Percentiles rank a stretch among this genome's conserved stretches.
These are phyloP conservation scores for Prunella himalayana DNA, from an alignment of 2,113 vertebrate genomes.

Conservation along the genomic window DNA sequence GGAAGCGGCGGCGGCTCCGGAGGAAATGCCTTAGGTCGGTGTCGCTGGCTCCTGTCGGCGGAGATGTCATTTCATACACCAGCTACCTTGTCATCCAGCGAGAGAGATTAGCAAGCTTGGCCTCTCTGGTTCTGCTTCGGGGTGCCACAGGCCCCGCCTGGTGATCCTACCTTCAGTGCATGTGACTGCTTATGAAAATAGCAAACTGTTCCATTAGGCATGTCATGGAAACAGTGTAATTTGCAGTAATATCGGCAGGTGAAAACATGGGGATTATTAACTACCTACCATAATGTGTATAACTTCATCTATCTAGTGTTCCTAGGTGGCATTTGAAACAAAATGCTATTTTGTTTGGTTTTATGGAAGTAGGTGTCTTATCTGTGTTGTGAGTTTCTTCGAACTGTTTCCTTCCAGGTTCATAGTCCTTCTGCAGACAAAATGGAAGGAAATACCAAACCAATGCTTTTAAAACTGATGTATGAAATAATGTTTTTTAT, in stretches of 20 bases:
- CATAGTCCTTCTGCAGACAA: background rate
- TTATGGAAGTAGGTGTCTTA: conserved; percentile 50
- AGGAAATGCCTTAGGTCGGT: conserved; percentile 63
- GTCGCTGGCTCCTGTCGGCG: background rate
- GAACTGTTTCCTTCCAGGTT: conserved; percentile 39
- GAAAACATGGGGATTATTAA: conserved; percentile 68
- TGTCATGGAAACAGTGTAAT: conserved; percentile 69
- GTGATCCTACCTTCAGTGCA: conserved; percentile 78
- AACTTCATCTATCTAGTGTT: conserved; percentile 57
- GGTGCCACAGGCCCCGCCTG: conserved; percentile 60
- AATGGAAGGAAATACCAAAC: conserved; percentile 33
- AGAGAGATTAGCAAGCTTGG: conserved; percentile 68
- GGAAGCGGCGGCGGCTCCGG: background rate
- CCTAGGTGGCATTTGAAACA: conserved; percentile 54
- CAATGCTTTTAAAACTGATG: conserved; percentile 41
- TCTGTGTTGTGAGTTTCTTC: conserved; percentile 35
- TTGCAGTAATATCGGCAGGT: conserved; percentile 63
- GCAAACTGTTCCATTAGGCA: conserved; percentile 71
- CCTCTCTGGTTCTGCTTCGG: conserved; percentile 64
- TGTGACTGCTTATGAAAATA: conserved; percentile 83
- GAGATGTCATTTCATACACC: conserved; percentile 48
- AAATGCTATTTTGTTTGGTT: conserved; percentile 52
- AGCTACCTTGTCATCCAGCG: conserved; percentile 61
- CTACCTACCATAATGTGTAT: conserved; percentile 44
- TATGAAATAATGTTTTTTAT: conserved; percentile 53